Percentiles rank a stretch among this genome's conserved stretches.
Evolutionary conservation across 2,113 vertebrate species (phyloP).

Genomic region (Pterocles orientalis): DNA sequence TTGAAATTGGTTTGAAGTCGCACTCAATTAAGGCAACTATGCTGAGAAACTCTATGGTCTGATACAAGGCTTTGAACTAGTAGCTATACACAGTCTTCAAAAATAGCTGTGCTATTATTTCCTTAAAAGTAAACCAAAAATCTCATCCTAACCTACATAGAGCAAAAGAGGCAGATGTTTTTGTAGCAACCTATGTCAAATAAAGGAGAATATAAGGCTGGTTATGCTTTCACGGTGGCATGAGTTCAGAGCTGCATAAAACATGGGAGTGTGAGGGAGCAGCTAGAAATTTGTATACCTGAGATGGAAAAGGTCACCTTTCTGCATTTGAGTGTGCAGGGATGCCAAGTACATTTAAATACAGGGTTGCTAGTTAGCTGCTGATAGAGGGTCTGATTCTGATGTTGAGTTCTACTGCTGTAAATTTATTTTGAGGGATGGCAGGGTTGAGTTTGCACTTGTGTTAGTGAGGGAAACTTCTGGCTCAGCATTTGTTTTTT

Average conservation of each 20-base stretch:
- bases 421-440: not conserved
- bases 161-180: constrained; percentile 20
- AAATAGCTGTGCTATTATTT: constrained; percentile 51
- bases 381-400: not conserved
- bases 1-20: constrained; percentile 45
- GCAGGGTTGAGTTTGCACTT: not conserved
- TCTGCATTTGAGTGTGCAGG: not conserved
- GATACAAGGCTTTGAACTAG: constrained; percentile 23
- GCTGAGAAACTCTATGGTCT: not conserved
- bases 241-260: not conserved
- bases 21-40: not conserved
- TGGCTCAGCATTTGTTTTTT: not conserved
- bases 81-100: not conserved
- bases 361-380: not conserved
- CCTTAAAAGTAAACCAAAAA: constrained; percentile 30
- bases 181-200: not conserved
- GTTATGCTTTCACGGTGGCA: not conserved
- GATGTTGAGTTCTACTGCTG: not conserved
- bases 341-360: not conserved
- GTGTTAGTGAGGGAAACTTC: not conserved
- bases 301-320: not conserved
- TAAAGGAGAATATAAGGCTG: not conserved
- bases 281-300: not conserved
- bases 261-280: not conserved
- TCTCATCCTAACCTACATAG: not conserved